Percentiles rank a stretch among this genome's conserved stretches.
These are phyloP conservation scores for Lymantria monacha DNA, from an alignment of 2,888 invertebrate genomes.

Conservation along the genomic window DNA sequence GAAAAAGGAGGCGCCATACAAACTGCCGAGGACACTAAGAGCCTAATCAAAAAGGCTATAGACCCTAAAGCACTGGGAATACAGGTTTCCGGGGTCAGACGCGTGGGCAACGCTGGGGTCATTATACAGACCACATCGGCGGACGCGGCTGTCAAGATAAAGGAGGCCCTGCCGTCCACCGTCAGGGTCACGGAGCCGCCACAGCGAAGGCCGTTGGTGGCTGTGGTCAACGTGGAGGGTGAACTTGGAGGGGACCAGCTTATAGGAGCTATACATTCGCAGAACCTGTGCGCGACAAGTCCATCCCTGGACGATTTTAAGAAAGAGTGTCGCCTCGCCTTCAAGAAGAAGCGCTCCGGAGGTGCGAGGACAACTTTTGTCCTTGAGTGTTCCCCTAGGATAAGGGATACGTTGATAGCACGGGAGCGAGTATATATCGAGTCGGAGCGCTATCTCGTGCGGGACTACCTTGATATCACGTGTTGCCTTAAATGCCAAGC, in stretches of 20 bases:
- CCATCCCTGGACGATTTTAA: neutral
- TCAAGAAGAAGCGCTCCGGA: neutral
- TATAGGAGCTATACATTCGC: neutral
- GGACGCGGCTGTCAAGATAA: constrained; percentile 1
- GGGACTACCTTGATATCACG: no score
- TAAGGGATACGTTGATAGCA: neutral
- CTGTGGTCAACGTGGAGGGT: no score
- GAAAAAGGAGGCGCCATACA: no score
- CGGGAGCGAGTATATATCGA: neutral
- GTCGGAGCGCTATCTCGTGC: neutral
- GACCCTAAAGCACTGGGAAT: no score
- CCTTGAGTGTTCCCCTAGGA: neutral
- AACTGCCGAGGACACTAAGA: constrained; percentile 12
- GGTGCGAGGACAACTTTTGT: neutral
- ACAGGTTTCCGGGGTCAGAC: neutral
- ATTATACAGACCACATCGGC: constrained; percentile 7
- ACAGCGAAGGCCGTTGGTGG: no score
- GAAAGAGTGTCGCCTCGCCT: neutral
- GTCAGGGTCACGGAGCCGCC: constrained; percentile 9
- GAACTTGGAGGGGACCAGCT: no score
- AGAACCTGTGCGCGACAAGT: neutral
- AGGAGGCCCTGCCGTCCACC: neutral
- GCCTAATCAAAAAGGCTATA: neutral
- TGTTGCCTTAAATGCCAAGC: neutral
- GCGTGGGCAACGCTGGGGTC: neutral